Percentiles rank a stretch among this genome's conserved stretches.
These are phyloP conservation scores for Anarrhichthys ocellatus DNA, from an alignment of 2,113 vertebrate species.

Conservation along the genomic window DNA sequence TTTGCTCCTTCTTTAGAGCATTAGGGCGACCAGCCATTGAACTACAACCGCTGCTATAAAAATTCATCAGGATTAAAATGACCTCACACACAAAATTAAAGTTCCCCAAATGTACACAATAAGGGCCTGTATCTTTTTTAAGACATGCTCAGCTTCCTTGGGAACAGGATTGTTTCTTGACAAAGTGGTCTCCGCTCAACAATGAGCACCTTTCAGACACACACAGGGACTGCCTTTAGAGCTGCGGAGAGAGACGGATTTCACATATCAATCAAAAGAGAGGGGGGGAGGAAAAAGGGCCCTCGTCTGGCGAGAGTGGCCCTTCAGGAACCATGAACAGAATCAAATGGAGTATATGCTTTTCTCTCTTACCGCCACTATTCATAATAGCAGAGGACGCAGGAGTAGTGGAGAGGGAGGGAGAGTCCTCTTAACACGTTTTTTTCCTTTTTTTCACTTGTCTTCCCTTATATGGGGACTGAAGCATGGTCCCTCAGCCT, in stretches of 20 bases:
- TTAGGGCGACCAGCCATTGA: slow-evolving; percentile 84
- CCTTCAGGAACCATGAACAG: slow-evolving; percentile 79
- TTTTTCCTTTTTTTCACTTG: slow-evolving; percentile 32
- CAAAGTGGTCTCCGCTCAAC: slow-evolving; percentile 85
- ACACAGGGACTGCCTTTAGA: slow-evolving; percentile 85
- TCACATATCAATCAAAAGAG: slow-evolving; percentile 89
- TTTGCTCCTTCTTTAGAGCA: slow-evolving; percentile 80
- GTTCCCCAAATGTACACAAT: slow-evolving; percentile 84
- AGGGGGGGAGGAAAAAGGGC: slow-evolving; percentile 55
- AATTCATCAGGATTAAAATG: slow-evolving; percentile 90
- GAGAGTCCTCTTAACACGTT: slow-evolving; percentile 59
- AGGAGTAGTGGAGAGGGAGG: slow-evolving; percentile 50
- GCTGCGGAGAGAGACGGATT: slow-evolving; percentile 84
- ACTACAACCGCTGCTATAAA: slow-evolving; percentile 84
- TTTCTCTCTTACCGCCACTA: slow-evolving; percentile 73
- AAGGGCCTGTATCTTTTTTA: slow-evolving; percentile 85
- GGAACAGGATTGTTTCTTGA: slow-evolving; percentile 88
- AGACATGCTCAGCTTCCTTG: slow-evolving; percentile 84
- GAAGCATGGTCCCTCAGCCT: slow-evolving; percentile 29
- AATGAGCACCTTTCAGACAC: slow-evolving; percentile 88
- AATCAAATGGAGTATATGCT: slow-evolving; percentile 78
- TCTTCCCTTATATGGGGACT: slow-evolving; percentile 33
- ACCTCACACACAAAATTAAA: slow-evolving; percentile 89
- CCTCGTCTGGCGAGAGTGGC: slow-evolving; percentile 78
- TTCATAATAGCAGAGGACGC: slow-evolving; percentile 69